phyloP scores from a whole-genome alignment of 1,140 invertebrate species.

The Piezodorus guildinii region DNA sequence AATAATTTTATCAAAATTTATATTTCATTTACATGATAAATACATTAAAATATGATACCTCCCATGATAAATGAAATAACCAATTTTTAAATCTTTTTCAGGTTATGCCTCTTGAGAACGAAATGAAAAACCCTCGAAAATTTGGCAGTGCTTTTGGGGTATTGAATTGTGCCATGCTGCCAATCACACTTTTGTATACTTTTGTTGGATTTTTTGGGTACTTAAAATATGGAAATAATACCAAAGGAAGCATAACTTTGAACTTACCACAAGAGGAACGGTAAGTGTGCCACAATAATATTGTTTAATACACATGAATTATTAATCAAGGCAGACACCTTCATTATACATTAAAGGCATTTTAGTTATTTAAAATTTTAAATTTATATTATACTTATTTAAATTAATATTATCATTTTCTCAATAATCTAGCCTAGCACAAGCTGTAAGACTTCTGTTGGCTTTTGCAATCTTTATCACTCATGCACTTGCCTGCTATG shows the following conservation, averaged over 20 bases:
- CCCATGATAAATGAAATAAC: too few relatives aligned
- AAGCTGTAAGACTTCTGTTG: constrained; percentile 61
- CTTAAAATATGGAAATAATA: constrained; percentile 54
- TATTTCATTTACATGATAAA: not conserved
- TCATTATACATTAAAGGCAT: not conserved
- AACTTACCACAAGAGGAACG: constrained; percentile 47
- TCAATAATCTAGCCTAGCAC: constrained; percentile 48
- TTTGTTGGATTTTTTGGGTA: constrained; percentile 74
- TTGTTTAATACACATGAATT: not conserved
- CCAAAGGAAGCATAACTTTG: constrained; percentile 54
- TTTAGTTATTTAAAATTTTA: too few relatives aligned
- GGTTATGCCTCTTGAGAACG: constrained; percentile 76
- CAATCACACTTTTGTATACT: constrained; percentile 61
- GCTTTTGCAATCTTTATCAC: constrained; percentile 71
- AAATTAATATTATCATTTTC: not conserved
- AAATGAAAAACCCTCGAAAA: constrained; percentile 62
- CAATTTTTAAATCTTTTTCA: constrained; percentile 31
- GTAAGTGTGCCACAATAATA: constrained; percentile 36
- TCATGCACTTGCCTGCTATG: constrained; percentile 77
- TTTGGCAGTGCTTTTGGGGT: constrained; percentile 62
- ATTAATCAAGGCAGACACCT: not conserved
- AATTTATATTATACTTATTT: too few relatives aligned
- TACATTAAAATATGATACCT: not conserved
- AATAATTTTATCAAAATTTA: not conserved
- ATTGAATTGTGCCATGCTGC: constrained; percentile 61